A percentile compares a stretch with the other conserved stretches of the same genome.
These are phyloP conservation scores for Chaetogeoica ovagalla DNA, from an alignment of 2,888 invertebrate species.

Conservation along the genomic window DNA sequence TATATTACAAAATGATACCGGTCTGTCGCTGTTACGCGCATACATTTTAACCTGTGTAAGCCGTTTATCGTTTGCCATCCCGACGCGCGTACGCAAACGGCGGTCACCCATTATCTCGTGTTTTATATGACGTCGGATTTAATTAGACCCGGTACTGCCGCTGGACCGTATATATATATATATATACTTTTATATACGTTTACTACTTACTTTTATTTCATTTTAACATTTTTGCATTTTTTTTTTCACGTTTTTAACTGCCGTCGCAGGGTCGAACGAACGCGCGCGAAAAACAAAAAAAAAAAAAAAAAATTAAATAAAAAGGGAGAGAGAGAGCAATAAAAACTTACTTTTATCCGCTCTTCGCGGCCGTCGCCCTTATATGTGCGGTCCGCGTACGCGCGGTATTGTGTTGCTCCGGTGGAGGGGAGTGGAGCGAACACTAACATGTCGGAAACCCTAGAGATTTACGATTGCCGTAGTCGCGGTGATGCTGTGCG, in stretches of 20 bases:
- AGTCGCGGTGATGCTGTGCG: constrained; percentile 6
- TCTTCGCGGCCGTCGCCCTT: too few species aligned
- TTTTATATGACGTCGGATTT: constrained; percentile 51
- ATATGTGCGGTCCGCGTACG: too few species aligned
- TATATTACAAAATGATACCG: neutral
- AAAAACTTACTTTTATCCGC: constrained; percentile 15
- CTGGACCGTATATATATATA: neutral
- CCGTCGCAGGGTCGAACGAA: neutral
- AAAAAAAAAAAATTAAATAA: constrained; percentile 39
- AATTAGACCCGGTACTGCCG: constrained; percentile 40
- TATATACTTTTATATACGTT: too few species aligned
- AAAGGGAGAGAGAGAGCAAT: constrained; percentile 27
- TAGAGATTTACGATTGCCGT: constrained; percentile 40
- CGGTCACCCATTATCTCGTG: constrained; percentile 46
- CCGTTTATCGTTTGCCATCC: constrained; percentile 45
- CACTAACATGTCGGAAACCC: constrained; percentile 39
- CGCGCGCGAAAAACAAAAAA: neutral
- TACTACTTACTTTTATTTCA: constrained; percentile 14
- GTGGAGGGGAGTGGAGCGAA: too few species aligned
- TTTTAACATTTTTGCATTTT: neutral
- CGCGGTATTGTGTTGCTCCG: too few species aligned
- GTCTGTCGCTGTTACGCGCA: neutral
- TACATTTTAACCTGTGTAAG: constrained; percentile 42
- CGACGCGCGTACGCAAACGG: too few species aligned
- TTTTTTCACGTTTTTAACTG: neutral